A percentile compares a stretch with the other conserved stretches of the same genome.
phyloP scores from a whole-genome alignment of 2,797 vertebrate genomes.

The Poeciliopsis presidionis region DNA sequence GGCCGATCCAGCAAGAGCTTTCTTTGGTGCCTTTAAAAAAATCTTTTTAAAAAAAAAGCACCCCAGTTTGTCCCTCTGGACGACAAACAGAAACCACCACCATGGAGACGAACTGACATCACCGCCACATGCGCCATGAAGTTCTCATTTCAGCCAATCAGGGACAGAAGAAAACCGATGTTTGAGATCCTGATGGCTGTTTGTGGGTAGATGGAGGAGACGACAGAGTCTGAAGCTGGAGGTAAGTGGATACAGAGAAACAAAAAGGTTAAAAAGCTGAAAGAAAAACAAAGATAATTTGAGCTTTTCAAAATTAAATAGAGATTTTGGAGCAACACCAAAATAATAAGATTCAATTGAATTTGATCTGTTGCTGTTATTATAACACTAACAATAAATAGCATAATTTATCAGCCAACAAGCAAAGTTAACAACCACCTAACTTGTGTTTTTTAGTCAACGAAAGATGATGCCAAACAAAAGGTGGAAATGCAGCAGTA shows the following conservation, averaged over 20 bases:
- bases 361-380: not conserved
- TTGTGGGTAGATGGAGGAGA: not conserved
- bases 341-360: not conserved
- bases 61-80: conserved; percentile 29
- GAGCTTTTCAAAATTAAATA: not conserved
- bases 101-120: conserved; percentile 51
- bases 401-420: not conserved
- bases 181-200: not conserved
- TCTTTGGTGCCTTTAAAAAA: conserved; percentile 10
- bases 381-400: not conserved
- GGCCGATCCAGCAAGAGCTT: conserved; percentile 35
- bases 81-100: conserved; percentile 35
- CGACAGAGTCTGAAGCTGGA: not conserved
- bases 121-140: not conserved
- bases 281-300: not conserved
- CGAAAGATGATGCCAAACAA: not conserved
- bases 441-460: not conserved
- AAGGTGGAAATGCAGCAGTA: not conserved
- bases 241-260: rapidly evolving
- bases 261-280: not conserved
- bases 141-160: conserved; percentile 37
- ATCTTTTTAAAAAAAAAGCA: conserved; percentile 13
- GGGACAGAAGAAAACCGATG: not conserved
- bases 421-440: not conserved
- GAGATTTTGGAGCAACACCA: not conserved